Conservation (phyloP, 2,113 vertebrate genomes). For the Cephalophus harveyi region DNA sequence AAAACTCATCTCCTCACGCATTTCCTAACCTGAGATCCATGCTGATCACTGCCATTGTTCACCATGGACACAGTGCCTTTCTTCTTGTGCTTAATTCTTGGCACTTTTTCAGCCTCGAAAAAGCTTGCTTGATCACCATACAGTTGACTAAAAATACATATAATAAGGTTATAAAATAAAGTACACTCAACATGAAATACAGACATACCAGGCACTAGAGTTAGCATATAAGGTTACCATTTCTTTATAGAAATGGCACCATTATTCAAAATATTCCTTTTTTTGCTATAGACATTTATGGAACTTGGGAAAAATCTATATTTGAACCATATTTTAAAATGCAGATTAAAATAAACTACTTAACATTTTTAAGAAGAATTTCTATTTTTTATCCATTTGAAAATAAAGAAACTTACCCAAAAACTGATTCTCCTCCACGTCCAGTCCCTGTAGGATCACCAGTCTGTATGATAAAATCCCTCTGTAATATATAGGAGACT, state of each 20-base stretch:
- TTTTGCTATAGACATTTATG: not conserved
- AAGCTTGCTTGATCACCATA: conserved; percentile 97
- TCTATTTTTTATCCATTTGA: not conserved
- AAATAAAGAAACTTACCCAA: conserved; percentile 83
- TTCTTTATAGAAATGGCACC: conserved; percentile 28
- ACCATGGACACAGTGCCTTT: conserved; percentile 97
- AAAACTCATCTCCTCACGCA: not conserved
- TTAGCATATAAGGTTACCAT: not conserved
- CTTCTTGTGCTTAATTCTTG: conserved; percentile 97
- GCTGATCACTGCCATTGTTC: conserved; percentile 94
- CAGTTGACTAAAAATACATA: conserved; percentile 86
- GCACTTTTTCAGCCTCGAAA: conserved; percentile 93
- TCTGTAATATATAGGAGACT: conserved; percentile 79
- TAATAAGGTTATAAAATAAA: not conserved
- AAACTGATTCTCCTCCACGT: conserved; percentile 94
- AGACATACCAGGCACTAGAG: not conserved
- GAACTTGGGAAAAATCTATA: not conserved
- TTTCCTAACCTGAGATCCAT: conserved; percentile 93
- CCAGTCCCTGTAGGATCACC: conserved; percentile 96
- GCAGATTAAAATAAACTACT: not conserved
- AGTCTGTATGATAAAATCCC: conserved; percentile 95
- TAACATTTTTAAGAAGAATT: not conserved
- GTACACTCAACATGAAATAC: not conserved
- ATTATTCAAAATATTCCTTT: conserved; percentile 16
- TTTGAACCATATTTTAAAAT: conserved; percentile 21